Evolutionary conservation across 2,888 invertebrate species (phyloP).

Genomic region (Clistopyga incitator): DNA sequence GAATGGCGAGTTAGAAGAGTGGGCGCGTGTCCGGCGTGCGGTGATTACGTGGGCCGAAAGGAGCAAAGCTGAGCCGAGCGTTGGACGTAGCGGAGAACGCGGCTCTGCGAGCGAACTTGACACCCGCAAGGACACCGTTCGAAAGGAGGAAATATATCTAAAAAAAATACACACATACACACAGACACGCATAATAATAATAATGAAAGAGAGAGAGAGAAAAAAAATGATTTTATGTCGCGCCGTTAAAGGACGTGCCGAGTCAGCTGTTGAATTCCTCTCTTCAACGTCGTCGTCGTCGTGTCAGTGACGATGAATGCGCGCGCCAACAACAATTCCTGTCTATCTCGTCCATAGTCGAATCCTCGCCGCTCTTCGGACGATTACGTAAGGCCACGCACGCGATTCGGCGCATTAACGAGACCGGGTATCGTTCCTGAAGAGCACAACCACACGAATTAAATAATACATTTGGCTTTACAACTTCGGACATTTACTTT

Average conservation of each 20-base stretch:
- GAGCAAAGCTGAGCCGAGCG: neutral
- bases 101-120: conserved; percentile 80
- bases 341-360: neutral
- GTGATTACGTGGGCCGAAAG: conserved; percentile 72
- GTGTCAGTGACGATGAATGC: conserved; percentile 17
- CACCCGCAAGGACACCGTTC: conserved; percentile 83
- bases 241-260: conserved; percentile 80
- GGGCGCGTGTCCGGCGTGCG: conserved; percentile 39
- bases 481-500: no score
- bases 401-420: conserved; percentile 8
- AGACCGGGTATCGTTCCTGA: neutral
- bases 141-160: conserved; percentile 83
- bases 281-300: no score
- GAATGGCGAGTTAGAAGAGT: conserved; percentile 21
- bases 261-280: conserved; percentile 70
- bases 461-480: neutral
- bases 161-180: conserved; percentile 63
- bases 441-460: neutral
- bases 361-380: neutral
- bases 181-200: neutral
- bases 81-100: conserved; percentile 41
- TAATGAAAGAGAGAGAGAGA: conserved; percentile 65
- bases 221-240: conserved; percentile 69
- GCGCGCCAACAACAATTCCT: neutral
- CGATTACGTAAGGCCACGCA: conserved; percentile 20